These are phyloP conservation scores for Mellivora capensis DNA, from an alignment of 2,113 vertebrate genomes.

Conservation along the genomic window DNA sequence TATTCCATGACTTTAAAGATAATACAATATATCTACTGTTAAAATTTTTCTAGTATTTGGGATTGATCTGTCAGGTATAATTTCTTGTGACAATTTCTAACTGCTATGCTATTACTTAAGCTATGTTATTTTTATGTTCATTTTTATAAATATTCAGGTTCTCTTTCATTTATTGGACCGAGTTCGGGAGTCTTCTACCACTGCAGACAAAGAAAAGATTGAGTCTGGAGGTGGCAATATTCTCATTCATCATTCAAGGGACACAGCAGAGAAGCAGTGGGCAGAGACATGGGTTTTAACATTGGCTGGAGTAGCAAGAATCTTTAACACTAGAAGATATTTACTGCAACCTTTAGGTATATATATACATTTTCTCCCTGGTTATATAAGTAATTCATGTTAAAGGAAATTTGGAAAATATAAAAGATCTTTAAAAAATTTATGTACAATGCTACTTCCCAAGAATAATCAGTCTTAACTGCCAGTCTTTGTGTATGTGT, in stretches of 20 bases:
- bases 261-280: slow-evolving; percentile 99
- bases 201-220: slow-evolving; percentile 99
- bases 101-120: background rate
- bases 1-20: background rate
- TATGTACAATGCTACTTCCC: background rate
- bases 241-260: slow-evolving; percentile 98
- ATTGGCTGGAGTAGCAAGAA: slow-evolving; percentile 95
- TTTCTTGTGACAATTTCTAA: background rate
- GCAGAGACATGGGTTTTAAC: slow-evolving; percentile 99
- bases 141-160: slow-evolving; percentile 84
- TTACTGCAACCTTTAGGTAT: slow-evolving; percentile 95
- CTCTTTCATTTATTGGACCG: slow-evolving; percentile 95
- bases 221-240: slow-evolving; percentile 99
- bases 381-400: background rate
- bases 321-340: slow-evolving; percentile 97
- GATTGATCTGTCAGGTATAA: background rate
- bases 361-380: background rate
- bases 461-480: background rate
- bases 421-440: background rate
- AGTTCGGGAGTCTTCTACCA: slow-evolving; percentile 95
- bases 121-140: slow-evolving; percentile 3
- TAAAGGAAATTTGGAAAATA: slow-evolving; percentile 35
- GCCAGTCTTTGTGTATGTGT: background rate
- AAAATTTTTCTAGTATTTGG: background rate
- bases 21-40: background rate